Conservation (phyloP, 2,797 vertebrate genomes). For the Pipistrellus pygmaeus region DNA sequence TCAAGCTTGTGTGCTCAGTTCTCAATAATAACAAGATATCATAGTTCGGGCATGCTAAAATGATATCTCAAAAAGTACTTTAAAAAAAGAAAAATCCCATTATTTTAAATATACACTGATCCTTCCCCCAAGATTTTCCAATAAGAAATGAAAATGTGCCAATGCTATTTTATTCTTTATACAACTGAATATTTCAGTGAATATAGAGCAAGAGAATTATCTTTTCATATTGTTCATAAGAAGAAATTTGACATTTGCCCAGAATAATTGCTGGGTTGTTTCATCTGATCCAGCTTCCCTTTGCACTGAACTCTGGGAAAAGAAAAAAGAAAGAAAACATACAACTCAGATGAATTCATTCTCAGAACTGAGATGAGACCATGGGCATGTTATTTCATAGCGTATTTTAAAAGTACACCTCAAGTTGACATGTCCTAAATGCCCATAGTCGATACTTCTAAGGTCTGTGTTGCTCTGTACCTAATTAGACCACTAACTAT, state of each 20-base stretch:
- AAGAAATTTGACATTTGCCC: conserved; percentile 71
- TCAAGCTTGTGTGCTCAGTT: neutral
- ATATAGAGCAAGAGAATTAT: conserved; percentile 33
- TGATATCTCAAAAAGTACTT: neutral
- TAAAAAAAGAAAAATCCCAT: neutral
- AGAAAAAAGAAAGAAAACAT: conserved; percentile 19
- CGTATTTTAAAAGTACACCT: neutral
- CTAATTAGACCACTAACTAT: neutral
- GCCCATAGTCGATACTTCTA: neutral
- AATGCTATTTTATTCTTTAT: conserved; percentile 85
- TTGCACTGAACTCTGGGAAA: conserved; percentile 82
- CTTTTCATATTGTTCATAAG: conserved; percentile 48
- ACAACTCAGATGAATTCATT: neutral
- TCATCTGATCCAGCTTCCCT: conserved; percentile 58
- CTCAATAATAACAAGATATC: neutral
- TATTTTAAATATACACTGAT: neutral
- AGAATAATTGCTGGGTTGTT: conserved; percentile 3
- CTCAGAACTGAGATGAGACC: neutral
- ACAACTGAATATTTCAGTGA: conserved; percentile 73
- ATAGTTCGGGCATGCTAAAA: neutral
- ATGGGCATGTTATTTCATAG: neutral
- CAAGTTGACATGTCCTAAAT: neutral
- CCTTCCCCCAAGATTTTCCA: neutral
- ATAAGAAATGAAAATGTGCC: conserved; percentile 27
- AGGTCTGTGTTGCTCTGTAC: neutral